A percentile compares a stretch with the other conserved stretches of the same genome.
These are phyloP conservation scores for Gandaritis pyraliata DNA, from an alignment of 2,888 invertebrate species.

Conservation along the genomic window DNA sequence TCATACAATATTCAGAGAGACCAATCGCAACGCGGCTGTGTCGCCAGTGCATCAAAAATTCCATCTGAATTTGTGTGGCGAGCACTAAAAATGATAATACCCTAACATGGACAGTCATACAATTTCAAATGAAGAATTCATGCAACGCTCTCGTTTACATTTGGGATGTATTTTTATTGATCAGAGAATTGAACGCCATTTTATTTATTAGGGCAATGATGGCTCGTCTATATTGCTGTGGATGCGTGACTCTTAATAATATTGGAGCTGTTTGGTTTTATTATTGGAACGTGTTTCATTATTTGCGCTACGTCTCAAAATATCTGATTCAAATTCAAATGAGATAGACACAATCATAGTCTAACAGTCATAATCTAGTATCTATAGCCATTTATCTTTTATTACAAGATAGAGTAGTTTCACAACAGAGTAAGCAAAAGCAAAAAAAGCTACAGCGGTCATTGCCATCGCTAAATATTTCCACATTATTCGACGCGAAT, in stretches of 20 bases:
- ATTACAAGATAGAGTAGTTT: not conserved
- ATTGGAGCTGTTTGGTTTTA: constrained; percentile 48
- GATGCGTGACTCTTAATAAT: constrained; percentile 15
- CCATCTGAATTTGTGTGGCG: constrained; percentile 84
- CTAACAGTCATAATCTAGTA: too few relatives aligned
- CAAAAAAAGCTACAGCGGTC: constrained; percentile 17
- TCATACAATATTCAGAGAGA: constrained; percentile 83
- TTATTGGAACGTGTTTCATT: constrained; percentile 31
- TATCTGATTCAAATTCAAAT: too few relatives aligned
- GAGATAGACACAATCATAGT: too few relatives aligned
- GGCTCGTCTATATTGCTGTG: constrained; percentile 47
- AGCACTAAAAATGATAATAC: constrained; percentile 85
- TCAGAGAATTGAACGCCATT: constrained; percentile 70
- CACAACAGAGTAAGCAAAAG: not conserved
- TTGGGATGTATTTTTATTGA: constrained; percentile 79
- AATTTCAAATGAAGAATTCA: constrained; percentile 84
- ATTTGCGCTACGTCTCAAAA: constrained; percentile 10
- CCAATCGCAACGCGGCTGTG: constrained; percentile 81
- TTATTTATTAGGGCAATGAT: constrained; percentile 68
- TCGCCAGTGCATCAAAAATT: constrained; percentile 85
- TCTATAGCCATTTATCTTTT: too few relatives aligned
- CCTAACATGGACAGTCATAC: constrained; percentile 80
- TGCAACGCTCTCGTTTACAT: constrained; percentile 76
- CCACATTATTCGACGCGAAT: constrained; percentile 19
- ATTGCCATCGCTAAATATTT: constrained; percentile 24